These are phyloP conservation scores for Turritopsis dohrnii DNA, from an alignment of 30 jellyfish, hydroid and myxozoan genomes.

Conservation along the genomic window DNA sequence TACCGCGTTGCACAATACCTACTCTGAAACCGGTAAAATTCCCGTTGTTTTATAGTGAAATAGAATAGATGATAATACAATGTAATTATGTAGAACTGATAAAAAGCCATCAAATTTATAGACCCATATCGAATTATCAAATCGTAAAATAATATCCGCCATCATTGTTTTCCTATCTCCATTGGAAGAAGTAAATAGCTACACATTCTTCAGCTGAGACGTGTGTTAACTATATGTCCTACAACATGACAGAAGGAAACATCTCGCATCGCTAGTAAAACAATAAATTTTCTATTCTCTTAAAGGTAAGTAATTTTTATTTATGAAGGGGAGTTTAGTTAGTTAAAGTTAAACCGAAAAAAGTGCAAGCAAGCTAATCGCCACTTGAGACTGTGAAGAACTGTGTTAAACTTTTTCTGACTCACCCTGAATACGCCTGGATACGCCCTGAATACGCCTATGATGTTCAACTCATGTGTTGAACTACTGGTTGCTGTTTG, in stretches of 20 bases:
- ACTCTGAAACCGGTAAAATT: not conserved
- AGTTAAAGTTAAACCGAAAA: too few species aligned
- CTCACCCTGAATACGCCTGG: too few species aligned
- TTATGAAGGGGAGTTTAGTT: too few species aligned
- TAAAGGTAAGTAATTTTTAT: not conserved
- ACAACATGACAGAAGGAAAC: not conserved
- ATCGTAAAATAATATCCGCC: too few species aligned
- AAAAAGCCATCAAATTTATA: not conserved
- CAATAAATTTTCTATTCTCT: too few species aligned
- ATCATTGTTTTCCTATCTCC: not conserved
- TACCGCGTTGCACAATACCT: not conserved
- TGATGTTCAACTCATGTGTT: too few species aligned
- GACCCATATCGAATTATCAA: not conserved
- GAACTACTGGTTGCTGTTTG: too few species aligned
- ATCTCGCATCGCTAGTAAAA: not conserved
- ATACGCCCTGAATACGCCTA: too few species aligned
- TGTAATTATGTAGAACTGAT: not conserved
- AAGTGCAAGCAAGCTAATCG: too few species aligned
- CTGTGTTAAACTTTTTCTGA: too few species aligned
- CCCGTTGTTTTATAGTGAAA: not conserved
- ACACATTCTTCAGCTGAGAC: not conserved
- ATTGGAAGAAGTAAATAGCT: not conserved
- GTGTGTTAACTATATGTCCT: not conserved
- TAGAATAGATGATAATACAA: not conserved
- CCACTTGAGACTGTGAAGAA: too few species aligned